Base-by-base conservation (phyloP, 1,140 invertebrate genomes). In the Teleogryllus occipitalis region DNA sequence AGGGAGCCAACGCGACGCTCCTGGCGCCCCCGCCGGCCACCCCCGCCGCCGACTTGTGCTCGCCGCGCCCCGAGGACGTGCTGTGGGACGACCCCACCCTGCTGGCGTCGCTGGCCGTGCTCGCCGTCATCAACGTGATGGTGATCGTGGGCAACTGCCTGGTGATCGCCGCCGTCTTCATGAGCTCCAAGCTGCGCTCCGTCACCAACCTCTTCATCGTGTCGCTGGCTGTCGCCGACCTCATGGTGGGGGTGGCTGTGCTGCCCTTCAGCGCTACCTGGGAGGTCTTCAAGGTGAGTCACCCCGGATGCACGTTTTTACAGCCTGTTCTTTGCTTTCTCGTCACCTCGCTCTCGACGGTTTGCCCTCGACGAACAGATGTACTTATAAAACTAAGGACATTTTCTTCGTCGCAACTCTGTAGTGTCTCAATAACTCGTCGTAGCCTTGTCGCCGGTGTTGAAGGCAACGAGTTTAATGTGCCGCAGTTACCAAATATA, bases 201-300 rank as follows among this genome's bases (percentile, higher is more conserved):
- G 95, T 97, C 81, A 98, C 97, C 73, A 98, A 98, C 86, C 90
- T 97, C 84, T 98, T 98, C 87, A 98, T 99, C 83, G 92, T 97
- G 49, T 97, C 95, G 46, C 88, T 98, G 81, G 97, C 97, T 0
- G 93, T 97, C 2, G 95, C 96, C 49, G 97, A 98, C 87, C 89
- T 98, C 47, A 88, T 97, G 83, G 95, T 98, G 12, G 96, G 96
- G 0, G 86, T 97, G 6, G 94, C 94, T 18, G 96, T 98, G n/a
- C 87, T 97, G 78, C 95, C 95, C 0, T 97, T 97, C 86, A 96
- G 94, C 21, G 93, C 95, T 79, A 95, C 93, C 8, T 93, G 94
- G 89, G 94, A 96, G 86, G 94, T 96, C n/a, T 94, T 93, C 85
- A 93, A 95, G 91, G 93, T 94, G 83, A 89, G 85, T 82, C 0